Evolutionary conservation across 2,888 invertebrate species (phyloP).

Genomic region (Synanthedon vespiformis): DNA sequence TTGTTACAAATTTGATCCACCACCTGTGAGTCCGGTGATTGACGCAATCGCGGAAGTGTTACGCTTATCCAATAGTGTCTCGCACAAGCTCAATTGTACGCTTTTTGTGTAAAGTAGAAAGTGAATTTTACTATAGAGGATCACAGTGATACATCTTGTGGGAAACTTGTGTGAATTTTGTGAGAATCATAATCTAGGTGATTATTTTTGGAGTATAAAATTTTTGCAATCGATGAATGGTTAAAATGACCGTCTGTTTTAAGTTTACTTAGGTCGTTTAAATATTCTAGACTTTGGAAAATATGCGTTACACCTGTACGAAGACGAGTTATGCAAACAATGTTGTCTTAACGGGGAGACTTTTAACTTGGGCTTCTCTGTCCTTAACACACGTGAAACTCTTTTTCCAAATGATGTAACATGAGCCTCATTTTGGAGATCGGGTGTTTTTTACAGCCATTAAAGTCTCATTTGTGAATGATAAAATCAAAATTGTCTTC

Average conservation of each 20-base stretch:
- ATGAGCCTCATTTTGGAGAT: too few species aligned
- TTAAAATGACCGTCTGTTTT: neutral
- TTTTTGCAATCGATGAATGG: neutral
- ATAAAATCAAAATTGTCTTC: neutral
- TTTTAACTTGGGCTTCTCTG: neutral
- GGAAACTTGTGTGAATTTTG: slow-evolving; percentile 26
- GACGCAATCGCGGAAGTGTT: neutral
- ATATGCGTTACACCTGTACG: neutral
- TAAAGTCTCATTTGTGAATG: neutral
- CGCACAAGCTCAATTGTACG: slow-evolving; percentile 11
- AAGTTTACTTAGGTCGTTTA: neutral
- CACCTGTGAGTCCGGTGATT: neutral
- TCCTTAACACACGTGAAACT: too few species aligned
- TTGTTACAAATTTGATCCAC: neutral
- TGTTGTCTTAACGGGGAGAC: neutral
- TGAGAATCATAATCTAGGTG: slow-evolving; percentile 10
- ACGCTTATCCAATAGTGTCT: slow-evolving; percentile 4
- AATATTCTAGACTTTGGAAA: neutral
- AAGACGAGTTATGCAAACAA: neutral
- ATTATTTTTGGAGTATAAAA: neutral
- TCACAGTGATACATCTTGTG: slow-evolving; percentile 36
- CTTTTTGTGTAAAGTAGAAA: slow-evolving; percentile 24
- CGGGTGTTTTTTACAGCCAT: neutral
- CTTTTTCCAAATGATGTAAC: too few species aligned
- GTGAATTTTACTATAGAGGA: slow-evolving; percentile 31